Evolutionary conservation across 2,888 invertebrate genomes (phyloP), one percentile per base, ranked within the genome.

Genomic region (Lithophane socia): DNA sequence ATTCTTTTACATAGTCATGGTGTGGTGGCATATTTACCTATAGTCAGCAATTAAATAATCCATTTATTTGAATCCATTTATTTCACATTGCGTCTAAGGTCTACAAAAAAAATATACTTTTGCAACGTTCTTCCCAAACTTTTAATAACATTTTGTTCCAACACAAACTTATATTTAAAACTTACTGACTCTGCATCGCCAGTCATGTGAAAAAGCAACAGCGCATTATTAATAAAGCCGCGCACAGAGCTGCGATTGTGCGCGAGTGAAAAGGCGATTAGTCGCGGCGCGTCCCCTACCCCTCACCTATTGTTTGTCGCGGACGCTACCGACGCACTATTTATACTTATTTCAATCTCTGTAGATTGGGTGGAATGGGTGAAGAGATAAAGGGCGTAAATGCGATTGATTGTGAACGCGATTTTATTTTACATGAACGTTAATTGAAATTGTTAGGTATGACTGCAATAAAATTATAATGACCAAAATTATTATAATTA

Each of bases 161-260:
- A 79, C 76, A 73, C 65, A 79, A 89, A 84, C 85, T 5, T 37
- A 82, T 79, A 80, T 80, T 82, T 75, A 76, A 83, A 85, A 80
- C 75, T 85, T 75, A 84, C 80, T 85, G 89, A 87, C 87, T 89
- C 88, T 82, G 75, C 71, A 82, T 74, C 77, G 83, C 29, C 86
- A 89, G 87, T 76, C 91, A 91, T 89, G 90, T 90, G 91, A 89
- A 89, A 87, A 83, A 83, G 86, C 88, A 89, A 87, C 86, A 90
- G 86, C 88, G 87, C 90, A 91, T 91, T 89, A 93, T 93, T 93
- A 94, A 95, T 93, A 95, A 93, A 94, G 94, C 94, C 94, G 93
- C 91, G 91, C 87, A 91, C 94, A 94, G 94, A 92, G 90, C 92
- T 79, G 82, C 87, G 90, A 89, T 88, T 87, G 90, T 88, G 90